These are phyloP conservation scores for Aleiodes leptofemur DNA, from an alignment of 2,888 invertebrate genomes.

Conservation along the genomic window DNA sequence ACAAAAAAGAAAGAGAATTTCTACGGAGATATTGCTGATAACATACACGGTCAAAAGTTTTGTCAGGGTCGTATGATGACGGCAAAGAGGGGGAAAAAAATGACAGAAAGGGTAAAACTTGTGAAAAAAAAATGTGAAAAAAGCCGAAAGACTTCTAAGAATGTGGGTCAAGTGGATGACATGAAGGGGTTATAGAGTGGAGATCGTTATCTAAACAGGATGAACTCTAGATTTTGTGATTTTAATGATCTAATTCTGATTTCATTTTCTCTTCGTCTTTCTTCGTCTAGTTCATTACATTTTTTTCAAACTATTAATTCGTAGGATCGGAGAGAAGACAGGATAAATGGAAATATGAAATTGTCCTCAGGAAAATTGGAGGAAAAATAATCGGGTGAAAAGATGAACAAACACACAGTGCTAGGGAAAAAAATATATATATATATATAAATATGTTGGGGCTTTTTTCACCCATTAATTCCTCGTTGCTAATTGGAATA, in stretches of 20 bases:
- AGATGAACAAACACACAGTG: not conserved
- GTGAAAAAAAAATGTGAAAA: slow-evolving; percentile 15
- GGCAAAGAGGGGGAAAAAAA: slow-evolving; percentile 1
- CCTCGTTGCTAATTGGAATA: slow-evolving; percentile 58
- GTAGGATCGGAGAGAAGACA: not conserved
- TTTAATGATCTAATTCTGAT: slow-evolving; percentile 20
- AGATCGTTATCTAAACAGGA: slow-evolving; percentile 37
- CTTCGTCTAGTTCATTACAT: not conserved
- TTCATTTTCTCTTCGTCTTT: not conserved
- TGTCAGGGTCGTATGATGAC: not conserved
- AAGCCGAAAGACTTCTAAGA: slow-evolving; percentile 21
- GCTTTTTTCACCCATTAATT: slow-evolving; percentile 54
- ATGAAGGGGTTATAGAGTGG: slow-evolving; percentile 13
- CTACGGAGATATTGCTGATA: not conserved
- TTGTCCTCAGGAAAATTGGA: not conserved
- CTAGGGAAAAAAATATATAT: not conserved
- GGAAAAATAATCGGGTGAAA: slow-evolving; percentile 13
- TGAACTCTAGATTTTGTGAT: not conserved
- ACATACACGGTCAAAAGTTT: slow-evolving; percentile 15
- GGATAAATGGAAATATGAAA: not conserved
- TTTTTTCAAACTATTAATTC: not conserved
- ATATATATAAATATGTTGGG: not conserved
- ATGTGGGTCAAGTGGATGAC: slow-evolving; percentile 38
- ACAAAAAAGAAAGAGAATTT: not conserved
- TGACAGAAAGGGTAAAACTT: not conserved